Base-by-base conservation (phyloP, 1,140 invertebrate species). In the Rhagoletis zephyria region DNA sequence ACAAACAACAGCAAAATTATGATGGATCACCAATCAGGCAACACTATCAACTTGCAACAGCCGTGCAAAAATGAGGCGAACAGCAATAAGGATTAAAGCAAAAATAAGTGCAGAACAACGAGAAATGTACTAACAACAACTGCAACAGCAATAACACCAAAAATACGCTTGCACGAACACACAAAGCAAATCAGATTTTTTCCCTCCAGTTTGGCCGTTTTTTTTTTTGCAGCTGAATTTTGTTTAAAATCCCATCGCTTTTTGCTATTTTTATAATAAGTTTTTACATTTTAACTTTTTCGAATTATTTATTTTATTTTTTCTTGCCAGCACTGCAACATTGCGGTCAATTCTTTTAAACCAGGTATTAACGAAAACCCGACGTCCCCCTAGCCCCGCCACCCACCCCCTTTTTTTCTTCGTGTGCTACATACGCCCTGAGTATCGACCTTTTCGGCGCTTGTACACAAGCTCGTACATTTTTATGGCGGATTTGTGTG, bases 401-500 rank as follows among this genome's bases (percentile, higher is more conserved):
- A 30, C 30, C 30, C 30, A 30, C 0, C 30, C 30, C 1, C 30
- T 30, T 30, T 30, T 30, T 30, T 30, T 30, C 51, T 51, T 81
- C 70, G n/a, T 81, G 16, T 48, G 42, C 70, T 74, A 0, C 42
- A n/a, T 10, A 16, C 45, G 14, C 45, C 4, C 14, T 48, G n/a
- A 56, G 45, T 3, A 56, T 56, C 74, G 74, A 48, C 74, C 74
- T 56, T 51, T 81, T 81, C 48, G 48, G n/a, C 48, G 48, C 48
- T 81, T 81, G 48, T 81, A 81, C 48, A 81, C 45, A 81, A 56
- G 64, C 60, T 87, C 42, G 40, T 88, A 42, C 59, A 81, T 85
- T 90, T 91, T 91, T 91, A 91, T 91, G 90, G 91, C 89, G 89
- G 91, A 91, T 91, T 91, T 91, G 91, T 91, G 91, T 91, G 91